Evolutionary conservation across 2,797 vertebrate species (phyloP).

Genomic region (Nannoperca obscura): DNA sequence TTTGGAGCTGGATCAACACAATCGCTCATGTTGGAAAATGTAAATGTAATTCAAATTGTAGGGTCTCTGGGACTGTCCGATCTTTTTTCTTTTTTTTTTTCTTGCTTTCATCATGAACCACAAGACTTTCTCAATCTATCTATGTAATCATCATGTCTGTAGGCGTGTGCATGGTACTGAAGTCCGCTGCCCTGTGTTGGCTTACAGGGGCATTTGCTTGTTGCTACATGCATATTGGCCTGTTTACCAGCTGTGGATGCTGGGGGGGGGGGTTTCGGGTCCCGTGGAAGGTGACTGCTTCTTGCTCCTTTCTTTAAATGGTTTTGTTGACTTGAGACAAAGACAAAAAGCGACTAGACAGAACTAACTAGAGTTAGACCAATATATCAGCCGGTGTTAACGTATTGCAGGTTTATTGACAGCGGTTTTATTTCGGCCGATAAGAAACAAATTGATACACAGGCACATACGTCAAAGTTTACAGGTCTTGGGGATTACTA

Average conservation of each 20-base stretch:
- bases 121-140: background rate
- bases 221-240: conserved; percentile 6
- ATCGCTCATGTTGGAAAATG: conserved; percentile 24
- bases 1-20: conserved; percentile 26
- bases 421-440: background rate
- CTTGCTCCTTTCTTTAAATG: background rate
- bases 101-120: background rate
- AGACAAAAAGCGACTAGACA: background rate
- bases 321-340: background rate
- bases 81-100: background rate
- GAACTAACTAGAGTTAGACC: background rate
- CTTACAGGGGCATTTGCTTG: background rate
- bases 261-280: background rate
- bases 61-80: background rate
- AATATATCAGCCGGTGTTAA: background rate
- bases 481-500: too few relatives aligned
- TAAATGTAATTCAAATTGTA: background rate
- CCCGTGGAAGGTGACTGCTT: background rate
- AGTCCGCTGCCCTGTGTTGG: background rate
- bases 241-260: background rate
- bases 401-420: background rate
- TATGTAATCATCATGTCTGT: conserved; percentile 8
- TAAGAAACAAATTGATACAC: too few relatives aligned
- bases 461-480: too few relatives aligned
- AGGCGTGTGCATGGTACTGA: background rate